These are phyloP conservation scores for Harpagoxenus sublaevis DNA, from an alignment of 2,888 invertebrate genomes.

Conservation along the genomic window DNA sequence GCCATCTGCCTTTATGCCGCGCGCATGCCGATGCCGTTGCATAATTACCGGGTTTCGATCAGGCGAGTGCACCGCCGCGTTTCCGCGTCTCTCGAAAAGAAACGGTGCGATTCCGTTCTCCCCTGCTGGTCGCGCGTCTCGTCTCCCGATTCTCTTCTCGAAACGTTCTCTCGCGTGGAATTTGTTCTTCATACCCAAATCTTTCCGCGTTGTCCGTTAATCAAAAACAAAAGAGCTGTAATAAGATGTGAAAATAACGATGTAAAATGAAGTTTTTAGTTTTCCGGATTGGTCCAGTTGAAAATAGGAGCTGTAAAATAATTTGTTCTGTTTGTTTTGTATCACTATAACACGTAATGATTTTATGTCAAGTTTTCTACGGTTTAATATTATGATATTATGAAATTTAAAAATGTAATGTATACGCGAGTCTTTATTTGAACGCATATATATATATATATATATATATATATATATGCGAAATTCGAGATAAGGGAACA, in stretches of 20 bases:
- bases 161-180: background rate
- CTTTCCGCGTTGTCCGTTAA: background rate
- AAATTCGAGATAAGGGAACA: slow-evolving; percentile 37
- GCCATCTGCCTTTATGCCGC: slow-evolving; percentile 57
- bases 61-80: slow-evolving; percentile 56
- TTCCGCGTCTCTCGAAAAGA: slow-evolving; percentile 46
- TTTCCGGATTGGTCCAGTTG: background rate
- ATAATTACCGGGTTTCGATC: slow-evolving; percentile 75
- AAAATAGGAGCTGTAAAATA: no score
- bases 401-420: background rate
- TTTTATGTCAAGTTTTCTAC: background rate
- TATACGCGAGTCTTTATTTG: background rate
- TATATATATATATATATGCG: no score
- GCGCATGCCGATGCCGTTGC: slow-evolving; percentile 68
- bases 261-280: background rate
- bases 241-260: background rate
- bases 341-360: background rate
- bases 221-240: background rate
- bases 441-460: background rate
- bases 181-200: background rate
- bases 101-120: slow-evolving; percentile 30
- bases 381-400: background rate
- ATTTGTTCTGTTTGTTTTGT: background rate
- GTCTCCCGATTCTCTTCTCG: background rate
- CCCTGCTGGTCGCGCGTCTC: background rate